Percentiles rank a stretch among this genome's conserved stretches.
phyloP scores from a whole-genome alignment of 1,140 invertebrate species.

The Aphaenogaster ashmeadi region DNA sequence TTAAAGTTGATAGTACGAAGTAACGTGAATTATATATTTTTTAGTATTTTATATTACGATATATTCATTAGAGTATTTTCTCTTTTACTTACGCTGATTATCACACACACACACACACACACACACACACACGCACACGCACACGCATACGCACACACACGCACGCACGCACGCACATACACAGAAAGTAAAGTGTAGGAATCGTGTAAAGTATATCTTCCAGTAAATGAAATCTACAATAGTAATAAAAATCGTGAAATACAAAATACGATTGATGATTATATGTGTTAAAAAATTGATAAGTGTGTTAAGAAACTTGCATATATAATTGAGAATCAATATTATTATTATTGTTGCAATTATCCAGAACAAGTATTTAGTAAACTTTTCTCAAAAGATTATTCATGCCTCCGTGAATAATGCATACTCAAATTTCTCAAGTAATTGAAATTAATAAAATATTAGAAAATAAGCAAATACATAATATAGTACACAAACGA shows the following conservation, averaged over 20 bases:
- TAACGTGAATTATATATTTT: conserved; percentile 28
- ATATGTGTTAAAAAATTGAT: neutral
- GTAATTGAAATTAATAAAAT: conserved; percentile 4
- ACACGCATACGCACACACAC: no score
- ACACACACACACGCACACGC: no score
- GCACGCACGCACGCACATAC: no score
- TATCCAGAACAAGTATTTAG: neutral
- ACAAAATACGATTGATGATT: neutral
- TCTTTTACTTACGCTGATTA: neutral
- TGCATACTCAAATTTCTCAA: neutral
- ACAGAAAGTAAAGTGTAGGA: neutral
- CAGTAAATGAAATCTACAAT: neutral
- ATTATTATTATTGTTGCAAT: no score
- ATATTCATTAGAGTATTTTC: neutral
- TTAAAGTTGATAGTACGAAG: conserved; percentile 64
- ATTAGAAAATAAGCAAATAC: neutral
- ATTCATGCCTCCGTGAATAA: neutral
- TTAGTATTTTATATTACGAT: neutral
- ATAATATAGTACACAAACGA: neutral
- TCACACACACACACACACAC: no score
- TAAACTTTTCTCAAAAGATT: neutral
- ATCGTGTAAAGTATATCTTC: neutral
- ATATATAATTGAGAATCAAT: neutral
- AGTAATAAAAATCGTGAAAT: conserved; percentile 7
- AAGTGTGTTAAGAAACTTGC: conserved; percentile 1